A percentile compares a stretch with the other conserved stretches of the same genome.
These are phyloP conservation scores for Coracias cyanogaster DNA, from an alignment of 2,797 vertebrate genomes.

Conservation along the genomic window DNA sequence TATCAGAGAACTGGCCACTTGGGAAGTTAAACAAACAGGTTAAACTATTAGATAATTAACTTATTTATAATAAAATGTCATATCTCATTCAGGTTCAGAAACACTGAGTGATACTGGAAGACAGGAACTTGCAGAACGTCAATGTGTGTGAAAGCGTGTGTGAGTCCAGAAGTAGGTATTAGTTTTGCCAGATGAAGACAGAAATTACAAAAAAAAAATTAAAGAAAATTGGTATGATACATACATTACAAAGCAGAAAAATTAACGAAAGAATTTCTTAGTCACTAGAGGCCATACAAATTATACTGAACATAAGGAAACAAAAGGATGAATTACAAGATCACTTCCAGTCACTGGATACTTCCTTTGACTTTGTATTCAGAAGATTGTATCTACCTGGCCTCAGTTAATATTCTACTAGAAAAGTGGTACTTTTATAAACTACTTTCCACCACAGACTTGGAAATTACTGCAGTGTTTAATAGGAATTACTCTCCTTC, in stretches of 20 bases:
- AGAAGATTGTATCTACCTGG: not conserved
- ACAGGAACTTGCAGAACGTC: not conserved
- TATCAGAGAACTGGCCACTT: not conserved
- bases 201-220: not conserved
- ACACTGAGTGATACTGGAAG: not conserved
- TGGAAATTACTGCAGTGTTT: not conserved
- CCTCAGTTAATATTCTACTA: not conserved
- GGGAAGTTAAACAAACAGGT: slow-evolving; percentile 36
- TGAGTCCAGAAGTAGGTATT: not conserved
- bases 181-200: not conserved
- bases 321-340: not conserved
- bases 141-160: not conserved
- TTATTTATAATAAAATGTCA: not conserved
- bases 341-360: not conserved
- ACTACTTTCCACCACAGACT: not conserved
- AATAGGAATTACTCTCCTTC: not conserved
- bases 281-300: not conserved
- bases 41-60: slow-evolving; percentile 4
- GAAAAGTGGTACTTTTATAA: not conserved
- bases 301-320: not conserved
- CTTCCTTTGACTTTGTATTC: not conserved
- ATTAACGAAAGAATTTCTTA: not conserved
- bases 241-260: not conserved
- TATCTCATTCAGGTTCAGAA: fast-evolving
- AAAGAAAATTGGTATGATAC: not conserved